A percentile compares a stretch with the other conserved stretches of the same genome.
These are phyloP conservation scores for Trinectes maculatus DNA, from an alignment of 2,113 vertebrate genomes.

Conservation along the genomic window DNA sequence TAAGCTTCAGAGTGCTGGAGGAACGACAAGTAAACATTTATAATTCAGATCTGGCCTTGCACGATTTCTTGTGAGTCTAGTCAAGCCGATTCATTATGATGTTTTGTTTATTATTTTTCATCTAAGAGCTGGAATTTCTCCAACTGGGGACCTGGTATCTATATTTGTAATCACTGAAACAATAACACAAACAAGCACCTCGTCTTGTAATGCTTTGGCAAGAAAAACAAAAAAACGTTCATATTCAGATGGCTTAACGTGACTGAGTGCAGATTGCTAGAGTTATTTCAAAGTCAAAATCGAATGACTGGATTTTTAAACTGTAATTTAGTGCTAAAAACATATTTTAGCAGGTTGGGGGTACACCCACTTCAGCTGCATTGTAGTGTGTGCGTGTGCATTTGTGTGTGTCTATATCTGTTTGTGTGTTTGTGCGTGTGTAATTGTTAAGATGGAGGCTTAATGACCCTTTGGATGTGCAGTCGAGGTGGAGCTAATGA, in stretches of 20 bases:
- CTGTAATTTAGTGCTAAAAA: constrained; percentile 6
- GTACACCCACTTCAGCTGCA: constrained; percentile 34
- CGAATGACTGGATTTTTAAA: constrained; percentile 12
- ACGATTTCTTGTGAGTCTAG: constrained; percentile 24
- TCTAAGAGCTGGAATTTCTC: not conserved
- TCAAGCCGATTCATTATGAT: constrained; percentile 33
- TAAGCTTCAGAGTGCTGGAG: constrained; percentile 39
- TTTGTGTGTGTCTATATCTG: constrained; percentile 19
- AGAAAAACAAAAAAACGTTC: not conserved
- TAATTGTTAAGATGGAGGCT: constrained; percentile 72
- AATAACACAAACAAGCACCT: not conserved
- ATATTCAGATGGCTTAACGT: not conserved
- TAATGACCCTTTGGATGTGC: constrained; percentile 84
- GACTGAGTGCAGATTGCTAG: not conserved
- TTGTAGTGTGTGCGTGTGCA: constrained; percentile 26
- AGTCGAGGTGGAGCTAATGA: constrained; percentile 81
- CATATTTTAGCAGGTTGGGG: constrained; percentile 30
- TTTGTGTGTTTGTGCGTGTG: constrained; percentile 45
- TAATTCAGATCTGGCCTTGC: constrained; percentile 55
- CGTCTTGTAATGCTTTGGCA: not conserved
- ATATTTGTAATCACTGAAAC: constrained; percentile 15
- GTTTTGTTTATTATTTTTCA: constrained; percentile 14
- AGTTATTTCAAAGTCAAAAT: not conserved
- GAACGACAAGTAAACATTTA: constrained; percentile 61
- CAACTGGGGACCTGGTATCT: not conserved